Evolutionary conservation across 2,113 vertebrate species (phyloP), one percentile per base, ranked within the genome.

Genomic region (Dasyurus viverrinus): DNA sequence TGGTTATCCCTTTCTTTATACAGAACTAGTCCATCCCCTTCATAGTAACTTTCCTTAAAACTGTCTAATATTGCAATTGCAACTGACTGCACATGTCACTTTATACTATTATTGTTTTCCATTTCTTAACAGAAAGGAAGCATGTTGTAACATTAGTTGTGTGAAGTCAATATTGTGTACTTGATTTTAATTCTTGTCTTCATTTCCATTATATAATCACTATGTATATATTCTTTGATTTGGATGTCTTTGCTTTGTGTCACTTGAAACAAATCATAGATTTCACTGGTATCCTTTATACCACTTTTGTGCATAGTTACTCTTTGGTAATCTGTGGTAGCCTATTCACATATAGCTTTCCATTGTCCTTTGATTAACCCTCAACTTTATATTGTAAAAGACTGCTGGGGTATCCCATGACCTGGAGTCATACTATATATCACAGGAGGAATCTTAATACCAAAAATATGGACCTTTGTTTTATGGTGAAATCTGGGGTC

Each of bases 21-120:
- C 16, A 84, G 19, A 84, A 8, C 68, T 84, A 84, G 68, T n/a
- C 68, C n/a, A 42, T 8, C 68, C 68, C 68, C 19, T 84, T 84
- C 16, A 22, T 84, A 42, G n/a, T 84, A 84, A 84, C 68, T 84
- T 76, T 42, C 68, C 68, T 42, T 84, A 84, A 84, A 84, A 84
- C 68, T 84, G n/a, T 84, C 68, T 84, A 84, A 84, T 84, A 84
- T 84, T 84, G 68, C 68, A 84, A 84, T 84, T 84, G 68, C 68
- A 84, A 84, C 36, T 84, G 68, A 84, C 68, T 84, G 68, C 68
- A 84, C 68, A 84, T 84, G 68, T 42, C 68, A 84, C 68, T 84
- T 84, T 84, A 84, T 84, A 36, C 68, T 84, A 84, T 84, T 84
- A 84, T 84, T 42, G 36, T 84, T 84, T 84, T 84, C 68, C 68